phyloP scores from a whole-genome alignment of 2,888 invertebrate genomes.

The Oligia strigilis region DNA sequence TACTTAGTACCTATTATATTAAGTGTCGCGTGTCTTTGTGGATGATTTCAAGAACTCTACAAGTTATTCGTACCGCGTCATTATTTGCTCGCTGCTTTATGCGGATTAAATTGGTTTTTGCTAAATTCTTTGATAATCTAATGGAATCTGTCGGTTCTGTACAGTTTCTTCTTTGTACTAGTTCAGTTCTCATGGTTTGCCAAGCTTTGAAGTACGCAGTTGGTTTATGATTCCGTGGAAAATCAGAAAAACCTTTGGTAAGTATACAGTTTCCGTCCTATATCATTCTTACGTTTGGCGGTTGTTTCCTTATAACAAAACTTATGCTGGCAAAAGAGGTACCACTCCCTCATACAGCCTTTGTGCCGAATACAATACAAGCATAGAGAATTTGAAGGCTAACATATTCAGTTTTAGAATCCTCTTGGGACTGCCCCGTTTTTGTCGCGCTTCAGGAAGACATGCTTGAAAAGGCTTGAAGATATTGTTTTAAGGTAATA shows the following conservation, averaged over 20 bases:
- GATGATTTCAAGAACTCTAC: constrained; percentile 63
- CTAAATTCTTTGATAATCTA: constrained; percentile 58
- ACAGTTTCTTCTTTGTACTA: constrained; percentile 47
- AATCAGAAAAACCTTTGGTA: not conserved
- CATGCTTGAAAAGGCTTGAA: not conserved
- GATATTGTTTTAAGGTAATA: too few species aligned
- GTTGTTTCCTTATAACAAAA: not conserved
- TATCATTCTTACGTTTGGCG: not conserved
- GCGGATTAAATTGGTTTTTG: constrained; percentile 59
- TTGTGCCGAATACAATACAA: not conserved
- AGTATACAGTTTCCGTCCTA: not conserved
- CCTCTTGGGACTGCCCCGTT: not conserved
- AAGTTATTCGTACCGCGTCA: constrained; percentile 47
- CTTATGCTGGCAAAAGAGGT: not conserved
- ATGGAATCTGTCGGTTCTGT: constrained; percentile 49
- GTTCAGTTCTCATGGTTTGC: constrained; percentile 35
- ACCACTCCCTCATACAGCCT: too few species aligned
- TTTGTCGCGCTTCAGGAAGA: not conserved
- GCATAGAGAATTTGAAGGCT: not conserved
- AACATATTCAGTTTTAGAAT: too few species aligned
- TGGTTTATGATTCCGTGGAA: constrained; percentile 19
- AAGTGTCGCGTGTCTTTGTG: constrained; percentile 64
- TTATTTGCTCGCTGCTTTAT: constrained; percentile 30
- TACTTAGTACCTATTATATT: constrained; percentile 65
- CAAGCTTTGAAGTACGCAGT: constrained; percentile 16